Evolutionary conservation across 2,797 vertebrate genomes (phyloP).

Genomic region (Pangasius krempfi): DNA sequence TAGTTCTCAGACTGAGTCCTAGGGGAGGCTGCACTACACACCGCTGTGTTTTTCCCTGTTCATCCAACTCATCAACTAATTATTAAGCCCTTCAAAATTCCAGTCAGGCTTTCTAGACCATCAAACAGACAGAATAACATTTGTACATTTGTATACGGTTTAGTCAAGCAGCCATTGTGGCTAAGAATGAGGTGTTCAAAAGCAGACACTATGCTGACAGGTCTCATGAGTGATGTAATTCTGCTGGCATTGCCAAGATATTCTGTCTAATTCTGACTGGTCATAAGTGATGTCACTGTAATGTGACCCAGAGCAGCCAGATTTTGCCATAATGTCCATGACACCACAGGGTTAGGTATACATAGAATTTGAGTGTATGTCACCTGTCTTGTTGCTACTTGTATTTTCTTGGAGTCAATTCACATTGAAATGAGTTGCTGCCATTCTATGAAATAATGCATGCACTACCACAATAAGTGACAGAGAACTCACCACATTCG

Average conservation of each 20-base stretch:
- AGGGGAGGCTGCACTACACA: slow-evolving; percentile 21
- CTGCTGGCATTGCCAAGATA: slow-evolving; percentile 36
- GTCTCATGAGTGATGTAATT: slow-evolving; percentile 45
- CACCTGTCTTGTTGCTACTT: slow-evolving; percentile 40
- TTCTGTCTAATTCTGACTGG: slow-evolving; percentile 42
- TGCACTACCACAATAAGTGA: slow-evolving; percentile 5
- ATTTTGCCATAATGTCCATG: neutral
- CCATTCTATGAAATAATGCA: slow-evolving; percentile 24
- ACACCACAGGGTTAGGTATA: slow-evolving; percentile 25
- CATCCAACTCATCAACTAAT: slow-evolving; percentile 28
- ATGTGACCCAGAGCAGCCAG: slow-evolving; percentile 46
- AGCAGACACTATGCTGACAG: slow-evolving; percentile 38
- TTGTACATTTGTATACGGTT: neutral
- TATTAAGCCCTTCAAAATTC: slow-evolving; percentile 11
- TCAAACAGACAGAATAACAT: neutral
- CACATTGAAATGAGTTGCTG: slow-evolving; percentile 44
- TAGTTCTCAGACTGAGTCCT: slow-evolving; percentile 5
- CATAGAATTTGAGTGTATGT: slow-evolving; percentile 49
- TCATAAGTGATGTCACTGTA: slow-evolving; percentile 51
- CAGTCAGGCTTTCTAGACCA: neutral
- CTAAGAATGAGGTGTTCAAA: slow-evolving; percentile 20
- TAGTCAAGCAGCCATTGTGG: slow-evolving; percentile 11
- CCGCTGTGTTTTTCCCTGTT: neutral
- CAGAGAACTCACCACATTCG: slow-evolving; percentile 1
- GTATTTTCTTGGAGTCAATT: slow-evolving; percentile 28